phyloP scores from a whole-genome alignment of 1,140 invertebrate species.

The Tribolium castaneum region DNA sequence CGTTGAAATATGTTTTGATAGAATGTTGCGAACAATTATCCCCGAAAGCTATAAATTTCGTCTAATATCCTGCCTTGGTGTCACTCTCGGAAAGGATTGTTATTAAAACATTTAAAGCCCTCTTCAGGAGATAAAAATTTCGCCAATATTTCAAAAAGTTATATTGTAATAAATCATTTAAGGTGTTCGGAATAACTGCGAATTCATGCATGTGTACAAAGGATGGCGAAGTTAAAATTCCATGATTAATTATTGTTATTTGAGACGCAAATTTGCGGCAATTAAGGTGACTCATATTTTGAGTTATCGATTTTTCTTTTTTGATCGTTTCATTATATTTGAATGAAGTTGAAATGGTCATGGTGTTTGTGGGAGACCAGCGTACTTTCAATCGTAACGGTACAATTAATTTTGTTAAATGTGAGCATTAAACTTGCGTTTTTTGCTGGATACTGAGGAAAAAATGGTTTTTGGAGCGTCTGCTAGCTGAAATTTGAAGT shows the following conservation, averaged over 20 bases:
- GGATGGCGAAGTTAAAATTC: constrained; percentile 1
- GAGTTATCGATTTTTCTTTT: background rate
- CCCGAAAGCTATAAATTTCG: constrained; percentile 16
- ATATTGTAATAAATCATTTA: background rate
- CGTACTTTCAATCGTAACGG: constrained; percentile 34
- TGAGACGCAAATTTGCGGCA: constrained; percentile 18
- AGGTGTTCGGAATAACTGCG: background rate
- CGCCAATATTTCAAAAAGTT: constrained; percentile 1
- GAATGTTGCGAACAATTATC: constrained; percentile 36
- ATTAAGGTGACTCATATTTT: constrained; percentile 35
- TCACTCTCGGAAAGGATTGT: constrained; percentile 18
- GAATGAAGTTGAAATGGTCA: background rate
- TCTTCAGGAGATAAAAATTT: background rate
- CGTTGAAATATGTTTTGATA: constrained; percentile 35
- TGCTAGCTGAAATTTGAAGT: no score
- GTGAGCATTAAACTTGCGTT: constrained; percentile 19
- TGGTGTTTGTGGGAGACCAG: background rate
- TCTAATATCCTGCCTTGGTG: constrained; percentile 12
- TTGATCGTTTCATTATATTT: background rate
- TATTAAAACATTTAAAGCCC: constrained; percentile 9
- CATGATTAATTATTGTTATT: constrained; percentile 29
- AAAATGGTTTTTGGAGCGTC: background rate
- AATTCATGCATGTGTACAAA: background rate
- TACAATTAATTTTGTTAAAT: constrained; percentile 31
- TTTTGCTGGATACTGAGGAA: background rate